Conservation (phyloP, 1,140 invertebrate species). For the Lethrus apterus region DNA sequence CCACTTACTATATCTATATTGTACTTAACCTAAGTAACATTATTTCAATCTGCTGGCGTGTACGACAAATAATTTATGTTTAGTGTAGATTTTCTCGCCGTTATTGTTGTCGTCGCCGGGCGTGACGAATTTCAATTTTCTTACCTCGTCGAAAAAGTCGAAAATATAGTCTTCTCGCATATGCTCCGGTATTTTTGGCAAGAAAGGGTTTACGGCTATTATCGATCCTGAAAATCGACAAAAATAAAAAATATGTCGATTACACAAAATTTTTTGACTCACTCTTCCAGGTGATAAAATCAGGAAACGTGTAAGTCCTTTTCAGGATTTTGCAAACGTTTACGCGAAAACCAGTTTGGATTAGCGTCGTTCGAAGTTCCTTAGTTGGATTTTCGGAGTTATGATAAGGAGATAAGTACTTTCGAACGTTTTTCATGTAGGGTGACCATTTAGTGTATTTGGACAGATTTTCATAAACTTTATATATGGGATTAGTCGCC, state of each 20-base stretch:
- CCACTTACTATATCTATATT: too few relatives aligned
- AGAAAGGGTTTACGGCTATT: constrained; percentile 67
- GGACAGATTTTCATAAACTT: constrained; percentile 57
- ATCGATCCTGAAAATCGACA: constrained; percentile 53
- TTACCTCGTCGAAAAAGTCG: constrained; percentile 48
- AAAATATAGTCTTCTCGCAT: constrained; percentile 57
- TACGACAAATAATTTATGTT: constrained; percentile 50
- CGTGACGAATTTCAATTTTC: constrained; percentile 41
- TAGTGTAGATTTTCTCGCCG: constrained; percentile 33
- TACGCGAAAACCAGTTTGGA: constrained; percentile 58
- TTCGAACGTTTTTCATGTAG: constrained; percentile 60
- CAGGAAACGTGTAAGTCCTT: constrained; percentile 56
- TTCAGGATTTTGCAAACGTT: constrained; percentile 56
- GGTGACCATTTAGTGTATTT: constrained; percentile 51
- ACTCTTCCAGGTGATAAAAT: constrained; percentile 52
- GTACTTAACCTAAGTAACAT: too few relatives aligned
- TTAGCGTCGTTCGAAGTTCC: constrained; percentile 53
- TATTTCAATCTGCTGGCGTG: constrained; percentile 44
- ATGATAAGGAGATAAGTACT: constrained; percentile 60
- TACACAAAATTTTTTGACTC: constrained; percentile 29
- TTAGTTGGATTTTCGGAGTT: constrained; percentile 53
- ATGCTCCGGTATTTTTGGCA: constrained; percentile 54
- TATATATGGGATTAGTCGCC: constrained; percentile 62
- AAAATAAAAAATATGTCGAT: constrained; percentile 10
- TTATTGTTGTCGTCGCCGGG: constrained; percentile 40